A percentile compares a stretch with the other conserved stretches of the same genome.
These are phyloP conservation scores for Gymnobelideus leadbeateri DNA, from an alignment of 2,113 vertebrate species.

Conservation along the genomic window DNA sequence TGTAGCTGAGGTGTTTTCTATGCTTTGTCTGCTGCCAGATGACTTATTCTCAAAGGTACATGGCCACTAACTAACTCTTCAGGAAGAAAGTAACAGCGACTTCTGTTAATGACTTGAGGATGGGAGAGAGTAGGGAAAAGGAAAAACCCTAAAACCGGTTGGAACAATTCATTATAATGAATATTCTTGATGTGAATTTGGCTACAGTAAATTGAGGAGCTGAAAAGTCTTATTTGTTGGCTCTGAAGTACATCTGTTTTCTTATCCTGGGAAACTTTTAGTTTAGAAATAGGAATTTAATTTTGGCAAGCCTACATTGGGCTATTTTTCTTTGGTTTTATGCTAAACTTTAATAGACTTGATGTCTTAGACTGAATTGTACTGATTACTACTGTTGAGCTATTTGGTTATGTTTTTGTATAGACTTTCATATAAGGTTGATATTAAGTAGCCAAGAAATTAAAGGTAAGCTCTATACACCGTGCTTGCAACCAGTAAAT, in stretches of 20 bases:
- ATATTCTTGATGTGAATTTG: not conserved
- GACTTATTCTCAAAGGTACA: not conserved
- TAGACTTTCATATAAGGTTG: not conserved
- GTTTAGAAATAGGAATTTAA: not conserved
- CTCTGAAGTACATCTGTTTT: not conserved
- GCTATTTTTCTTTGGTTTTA: slow-evolving; percentile 16
- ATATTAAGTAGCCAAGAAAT: not conserved
- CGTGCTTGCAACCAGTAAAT: not conserved
- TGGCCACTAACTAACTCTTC: slow-evolving; percentile 11
- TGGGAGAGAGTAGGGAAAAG: not conserved
- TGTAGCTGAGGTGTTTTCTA: slow-evolving; percentile 47
- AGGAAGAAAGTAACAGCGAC: slow-evolving; percentile 12
- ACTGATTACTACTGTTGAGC: not conserved
- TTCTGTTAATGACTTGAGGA: slow-evolving; percentile 8
- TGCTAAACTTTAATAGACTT: not conserved
- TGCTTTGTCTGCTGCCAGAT: slow-evolving; percentile 15
- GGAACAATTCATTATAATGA: not conserved
- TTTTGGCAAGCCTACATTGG: not conserved
- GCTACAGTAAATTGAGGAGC: not conserved
- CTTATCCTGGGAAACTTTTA: not conserved
- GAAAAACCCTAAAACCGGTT: slow-evolving; percentile 23
- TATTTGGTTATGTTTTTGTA: not conserved
- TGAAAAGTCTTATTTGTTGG: accelerated
- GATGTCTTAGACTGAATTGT: slow-evolving; percentile 36
- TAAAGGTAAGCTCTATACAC: not conserved